Percentiles rank a stretch among this genome's conserved stretches.
Evolutionary conservation across 2,113 vertebrate genomes (phyloP).

Genomic region (Eublepharis macularius): DNA sequence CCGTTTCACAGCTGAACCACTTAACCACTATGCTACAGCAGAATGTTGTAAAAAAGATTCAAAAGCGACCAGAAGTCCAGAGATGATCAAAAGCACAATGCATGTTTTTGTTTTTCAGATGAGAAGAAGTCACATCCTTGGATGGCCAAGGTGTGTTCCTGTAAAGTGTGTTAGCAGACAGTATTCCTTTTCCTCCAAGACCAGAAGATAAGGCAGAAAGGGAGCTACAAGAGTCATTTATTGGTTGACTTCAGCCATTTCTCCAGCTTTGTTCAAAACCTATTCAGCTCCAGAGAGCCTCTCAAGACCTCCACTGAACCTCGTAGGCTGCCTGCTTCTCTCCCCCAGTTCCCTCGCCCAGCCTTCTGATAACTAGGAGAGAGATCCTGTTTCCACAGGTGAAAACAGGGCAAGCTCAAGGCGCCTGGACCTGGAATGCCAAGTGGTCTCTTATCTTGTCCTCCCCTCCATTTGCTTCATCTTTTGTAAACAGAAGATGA

Average conservation of each 20-base stretch:
- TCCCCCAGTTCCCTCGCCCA: background rate
- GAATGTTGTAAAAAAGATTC: too few species aligned
- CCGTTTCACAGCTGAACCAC: too few species aligned
- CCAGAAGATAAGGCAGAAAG: conserved; percentile 4
- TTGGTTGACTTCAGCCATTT: background rate
- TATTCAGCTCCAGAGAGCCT: background rate
- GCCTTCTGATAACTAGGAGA: background rate
- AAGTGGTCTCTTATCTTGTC: too few species aligned
- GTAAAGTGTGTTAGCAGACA: conserved; percentile 76
- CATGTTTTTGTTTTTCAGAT: conserved; percentile 66
- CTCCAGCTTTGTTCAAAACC: background rate
- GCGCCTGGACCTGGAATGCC: background rate
- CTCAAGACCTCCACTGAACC: conserved; percentile 8
- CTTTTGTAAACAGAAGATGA: too few species aligned
- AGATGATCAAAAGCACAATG: background rate
- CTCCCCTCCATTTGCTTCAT: too few species aligned
- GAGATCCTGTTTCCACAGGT: background rate
- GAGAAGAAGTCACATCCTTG: conserved; percentile 70
- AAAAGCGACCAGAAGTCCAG: background rate
- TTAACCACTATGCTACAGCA: too few species aligned
- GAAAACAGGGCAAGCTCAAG: background rate
- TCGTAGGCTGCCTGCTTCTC: background rate
- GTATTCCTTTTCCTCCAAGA: fast-evolving
- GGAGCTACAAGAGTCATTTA: background rate
- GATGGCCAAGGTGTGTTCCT: conserved; percentile 79